Percentiles rank a stretch among this genome's conserved stretches.
These are phyloP conservation scores for Holotrichia oblita DNA, from an alignment of 1,140 invertebrate species.

Conservation along the genomic window DNA sequence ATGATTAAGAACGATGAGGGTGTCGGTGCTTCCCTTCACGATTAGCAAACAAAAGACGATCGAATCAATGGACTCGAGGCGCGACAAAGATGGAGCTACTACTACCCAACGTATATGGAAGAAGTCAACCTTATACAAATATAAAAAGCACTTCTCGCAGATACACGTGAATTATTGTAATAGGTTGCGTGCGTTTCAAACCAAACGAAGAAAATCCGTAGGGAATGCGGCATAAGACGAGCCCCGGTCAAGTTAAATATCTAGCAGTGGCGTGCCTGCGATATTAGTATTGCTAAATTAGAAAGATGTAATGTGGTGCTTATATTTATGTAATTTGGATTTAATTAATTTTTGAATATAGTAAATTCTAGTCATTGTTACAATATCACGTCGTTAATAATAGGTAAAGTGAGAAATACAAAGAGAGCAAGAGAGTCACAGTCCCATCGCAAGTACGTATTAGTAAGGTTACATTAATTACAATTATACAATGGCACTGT, in stretches of 20 bases:
- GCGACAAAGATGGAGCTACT: background rate
- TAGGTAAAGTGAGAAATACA: too few species aligned
- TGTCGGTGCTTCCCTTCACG: constrained; percentile 6
- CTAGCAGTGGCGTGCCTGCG: too few species aligned
- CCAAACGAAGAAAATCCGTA: background rate
- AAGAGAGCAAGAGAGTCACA: background rate
- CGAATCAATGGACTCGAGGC: background rate
- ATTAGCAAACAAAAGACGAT: constrained; percentile 32
- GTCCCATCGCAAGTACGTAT: background rate
- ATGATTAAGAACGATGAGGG: constrained; percentile 29
- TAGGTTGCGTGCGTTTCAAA: background rate
- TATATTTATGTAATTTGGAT: too few species aligned
- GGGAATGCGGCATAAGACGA: background rate
- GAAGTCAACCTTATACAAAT: constrained; percentile 7
- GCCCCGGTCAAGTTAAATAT: background rate
- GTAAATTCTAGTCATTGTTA: too few species aligned
- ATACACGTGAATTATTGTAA: constrained; percentile 30
- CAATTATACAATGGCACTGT: constrained; percentile 24
- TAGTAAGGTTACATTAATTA: constrained; percentile 29
- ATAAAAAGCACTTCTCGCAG: constrained; percentile 1
- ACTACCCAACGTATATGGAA: background rate
- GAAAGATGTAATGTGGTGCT: too few species aligned
- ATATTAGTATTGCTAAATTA: too few species aligned
- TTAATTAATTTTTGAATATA: too few species aligned
- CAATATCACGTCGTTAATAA: too few species aligned